Base-by-base conservation (phyloP, 2,888 invertebrate genomes). In the Harmothoe impar region DNA sequence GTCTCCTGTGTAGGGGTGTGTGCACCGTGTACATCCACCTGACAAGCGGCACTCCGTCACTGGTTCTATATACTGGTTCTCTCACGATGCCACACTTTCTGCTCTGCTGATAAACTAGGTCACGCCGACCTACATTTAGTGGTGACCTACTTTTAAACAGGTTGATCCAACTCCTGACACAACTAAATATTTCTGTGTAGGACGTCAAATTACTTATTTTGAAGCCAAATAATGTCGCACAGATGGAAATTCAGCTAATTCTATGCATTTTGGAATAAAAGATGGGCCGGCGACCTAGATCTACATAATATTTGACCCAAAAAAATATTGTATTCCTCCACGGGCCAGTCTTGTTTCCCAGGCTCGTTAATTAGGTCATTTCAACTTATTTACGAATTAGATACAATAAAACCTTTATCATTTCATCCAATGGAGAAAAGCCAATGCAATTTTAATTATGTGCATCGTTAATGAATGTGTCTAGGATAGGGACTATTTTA, bases 231-330 rank as follows among this genome's bases (percentile, higher is more conserved):
- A 43, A 43, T 43, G 43, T 10, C 43, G 3, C 5, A 43, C 10
- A 43, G 43, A 3, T 43, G 10, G 43, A 10, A 43, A 43, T 43
- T 7, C 10, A 43, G 5, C 43, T 3, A 43, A 43, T 7, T 43
- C 10, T 7, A 10, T 7, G 43, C 43, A 43, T 43, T 7, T 43
- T 43, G 10, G 43, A 10, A 43, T 43, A 43, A 43, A 43, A 43
- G 43, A 7, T 43, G 43, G 43, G 43, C 43, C 43, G 43, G 43
- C 43, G 81, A 81, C 81, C 81, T 81, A 81, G 81, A 81, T 81
- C 81, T 81, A 81, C 81, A 81, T 81, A 81, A 81, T 43, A 43
- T 43, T 81, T 81, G 81, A 81, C 81, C 81, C 81, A 81, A 81
- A 81, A 77, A 43, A 81, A 20, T 43, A 0, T 12, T 17, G 35